phyloP scores from a whole-genome alignment of 2,113 vertebrate genomes.

The Aegypius monachus region DNA sequence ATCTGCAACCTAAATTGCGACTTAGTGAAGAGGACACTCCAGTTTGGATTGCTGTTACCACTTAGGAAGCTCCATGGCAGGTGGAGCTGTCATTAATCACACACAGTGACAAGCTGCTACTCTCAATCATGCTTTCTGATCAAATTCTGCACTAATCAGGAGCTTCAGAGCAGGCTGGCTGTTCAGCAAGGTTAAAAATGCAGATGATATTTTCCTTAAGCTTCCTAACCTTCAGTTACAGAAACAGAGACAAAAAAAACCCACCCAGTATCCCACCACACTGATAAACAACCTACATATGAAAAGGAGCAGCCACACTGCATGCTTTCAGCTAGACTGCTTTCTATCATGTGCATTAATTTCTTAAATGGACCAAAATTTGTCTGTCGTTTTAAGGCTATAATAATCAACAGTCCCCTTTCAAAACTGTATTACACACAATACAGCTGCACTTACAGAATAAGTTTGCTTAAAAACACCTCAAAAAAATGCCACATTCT shows the following conservation, averaged over 20 bases:
- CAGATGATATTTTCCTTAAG: constrained; percentile 38
- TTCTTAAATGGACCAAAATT: not conserved
- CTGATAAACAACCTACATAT: not conserved
- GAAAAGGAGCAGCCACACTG: not conserved
- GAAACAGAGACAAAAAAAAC: not conserved
- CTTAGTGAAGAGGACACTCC: not conserved
- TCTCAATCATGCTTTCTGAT: constrained; percentile 62
- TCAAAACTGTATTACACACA: not conserved
- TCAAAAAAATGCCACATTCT: not conserved
- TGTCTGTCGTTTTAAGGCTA: not conserved
- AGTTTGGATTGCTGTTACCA: constrained; percentile 29
- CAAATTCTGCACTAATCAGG: constrained; percentile 70
- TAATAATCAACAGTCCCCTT: not conserved
- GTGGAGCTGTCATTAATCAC: constrained; percentile 68
- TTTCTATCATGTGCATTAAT: not conserved
- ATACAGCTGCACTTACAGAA: not conserved
- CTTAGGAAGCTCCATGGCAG: constrained; percentile 41
- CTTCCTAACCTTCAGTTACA: not conserved
- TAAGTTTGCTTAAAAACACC: not conserved
- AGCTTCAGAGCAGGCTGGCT: constrained; percentile 38
- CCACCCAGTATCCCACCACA: not conserved
- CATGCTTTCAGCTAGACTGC: not conserved
- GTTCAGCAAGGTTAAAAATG: constrained; percentile 56
- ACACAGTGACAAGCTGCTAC: constrained; percentile 45
- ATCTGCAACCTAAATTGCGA: constrained; percentile 1